These are phyloP conservation scores for Zootermopsis nevadensis DNA, from an alignment of 2,888 invertebrate genomes.

Conservation along the genomic window DNA sequence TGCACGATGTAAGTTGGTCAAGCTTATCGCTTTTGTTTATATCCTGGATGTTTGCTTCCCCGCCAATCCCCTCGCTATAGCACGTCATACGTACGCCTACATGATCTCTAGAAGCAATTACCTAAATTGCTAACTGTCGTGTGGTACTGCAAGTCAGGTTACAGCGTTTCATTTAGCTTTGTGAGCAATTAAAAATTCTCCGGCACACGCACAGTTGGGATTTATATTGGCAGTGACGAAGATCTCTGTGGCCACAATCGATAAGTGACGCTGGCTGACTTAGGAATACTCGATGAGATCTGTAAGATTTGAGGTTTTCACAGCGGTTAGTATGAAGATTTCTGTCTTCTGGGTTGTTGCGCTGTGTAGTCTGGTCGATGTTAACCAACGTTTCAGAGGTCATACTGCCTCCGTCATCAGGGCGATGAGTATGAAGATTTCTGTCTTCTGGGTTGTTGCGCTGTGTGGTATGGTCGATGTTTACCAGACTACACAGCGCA, in stretches of 20 bases:
- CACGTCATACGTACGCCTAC: background rate
- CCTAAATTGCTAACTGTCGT: constrained; percentile 7
- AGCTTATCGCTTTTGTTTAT: no score
- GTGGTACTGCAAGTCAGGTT: background rate
- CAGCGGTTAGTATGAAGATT: no score
- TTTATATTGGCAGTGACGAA: background rate
- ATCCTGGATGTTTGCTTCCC: background rate
- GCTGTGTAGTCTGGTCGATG: no score
- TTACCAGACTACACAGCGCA: no score
- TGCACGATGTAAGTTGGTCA: background rate
- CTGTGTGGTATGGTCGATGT: no score
- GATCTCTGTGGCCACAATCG: background rate
- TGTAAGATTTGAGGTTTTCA: no score
- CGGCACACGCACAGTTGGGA: background rate
- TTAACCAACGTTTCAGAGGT: no score
- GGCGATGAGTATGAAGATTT: no score
- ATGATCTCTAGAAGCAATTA: constrained; percentile 4
- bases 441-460: no score
- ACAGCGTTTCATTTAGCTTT: background rate
- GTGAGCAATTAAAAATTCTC: background rate
- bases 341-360: no score
- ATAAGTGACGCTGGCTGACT: background rate
- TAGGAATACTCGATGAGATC: background rate
- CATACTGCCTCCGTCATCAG: no score
- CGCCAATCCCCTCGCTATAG: background rate